Evolutionary conservation across 2,888 invertebrate genomes (phyloP), one percentile per base, ranked within the genome.

Genomic region (Andrena praecox): DNA sequence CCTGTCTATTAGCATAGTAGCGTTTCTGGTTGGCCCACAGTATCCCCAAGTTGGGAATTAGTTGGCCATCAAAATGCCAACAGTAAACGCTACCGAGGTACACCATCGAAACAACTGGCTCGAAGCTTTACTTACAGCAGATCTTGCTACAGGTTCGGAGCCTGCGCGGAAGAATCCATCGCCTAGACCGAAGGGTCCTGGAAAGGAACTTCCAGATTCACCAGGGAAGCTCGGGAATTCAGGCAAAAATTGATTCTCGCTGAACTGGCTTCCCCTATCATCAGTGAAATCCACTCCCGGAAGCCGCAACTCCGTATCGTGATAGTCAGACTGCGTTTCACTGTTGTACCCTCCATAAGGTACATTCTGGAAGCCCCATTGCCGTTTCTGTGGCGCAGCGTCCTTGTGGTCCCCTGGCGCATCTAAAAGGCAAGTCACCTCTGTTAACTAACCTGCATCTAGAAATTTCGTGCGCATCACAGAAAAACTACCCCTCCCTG

Each of bases 381-480:
- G 60, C 1, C 75, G 69, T 16, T 76, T 76, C 52, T 62, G 35
- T 52, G 12, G 68, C 2, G 50, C 20, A 33, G 4, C 35, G 5
- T 3, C 2, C 6, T 66, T 3, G 2, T 59, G 56, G 6, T 31
- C n/a, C 50, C 0, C 12, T 20, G 10, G 2, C 27, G 16, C 0
- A n/a, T 62, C 75, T 76, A 2, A 20, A 71, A 52, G 3, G 2
- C 2, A 29, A n/a, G 42, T 20, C 16, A 12, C 3, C 4, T 35
- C 31, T 5, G 7, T 69, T 35, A 27, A n/a, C 16, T 6, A 52
- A 52, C 12, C 12, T 31, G 10, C 12, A n/a, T 1, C n/a, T 10
- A n/a, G n/a, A 6, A n/a, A 31, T 67, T 48, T 20, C n/a, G 6
- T 50, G 50, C 8, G 29, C 31, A 29, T 5, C 31, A 20, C 66